Evolutionary conservation across 2,113 vertebrate genomes (phyloP).

Genomic region (Todiramphus chloris): DNA sequence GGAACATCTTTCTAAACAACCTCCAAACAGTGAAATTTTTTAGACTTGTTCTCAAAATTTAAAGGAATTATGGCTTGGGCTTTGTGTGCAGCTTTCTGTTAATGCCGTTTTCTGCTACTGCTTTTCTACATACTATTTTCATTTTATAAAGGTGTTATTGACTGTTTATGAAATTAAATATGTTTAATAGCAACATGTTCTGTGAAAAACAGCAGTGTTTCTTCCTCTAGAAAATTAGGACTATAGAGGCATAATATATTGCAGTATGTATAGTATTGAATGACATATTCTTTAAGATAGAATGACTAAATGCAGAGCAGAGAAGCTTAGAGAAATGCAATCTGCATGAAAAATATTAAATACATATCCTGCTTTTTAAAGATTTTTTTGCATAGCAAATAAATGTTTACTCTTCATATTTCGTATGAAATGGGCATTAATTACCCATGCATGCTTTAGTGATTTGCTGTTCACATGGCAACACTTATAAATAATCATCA

Average conservation of each 20-base stretch:
- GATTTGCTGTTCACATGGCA: constrained; percentile 23
- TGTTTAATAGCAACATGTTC: background rate
- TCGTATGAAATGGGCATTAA: constrained; percentile 25
- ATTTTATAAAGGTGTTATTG: background rate
- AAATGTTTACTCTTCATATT: constrained; percentile 32
- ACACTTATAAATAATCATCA: constrained; percentile 51
- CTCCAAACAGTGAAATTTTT: background rate
- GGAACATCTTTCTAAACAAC: background rate
- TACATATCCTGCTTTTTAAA: background rate
- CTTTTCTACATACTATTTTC: background rate
- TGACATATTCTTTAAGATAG: background rate
- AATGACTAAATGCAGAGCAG: background rate
- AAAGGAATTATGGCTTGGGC: background rate
- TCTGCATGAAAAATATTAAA: background rate
- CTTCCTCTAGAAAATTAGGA: background rate
- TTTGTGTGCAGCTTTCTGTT: background rate
- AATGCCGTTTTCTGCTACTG: background rate
- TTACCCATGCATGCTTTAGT: background rate
- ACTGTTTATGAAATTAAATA: background rate
- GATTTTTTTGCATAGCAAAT: background rate
- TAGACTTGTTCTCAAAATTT: background rate
- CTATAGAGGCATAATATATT: background rate
- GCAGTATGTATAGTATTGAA: background rate
- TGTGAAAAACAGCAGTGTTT: background rate
- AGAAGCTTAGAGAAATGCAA: background rate